Base-by-base conservation (phyloP, 2,797 vertebrate genomes). In the Vireo griseus region DNA sequence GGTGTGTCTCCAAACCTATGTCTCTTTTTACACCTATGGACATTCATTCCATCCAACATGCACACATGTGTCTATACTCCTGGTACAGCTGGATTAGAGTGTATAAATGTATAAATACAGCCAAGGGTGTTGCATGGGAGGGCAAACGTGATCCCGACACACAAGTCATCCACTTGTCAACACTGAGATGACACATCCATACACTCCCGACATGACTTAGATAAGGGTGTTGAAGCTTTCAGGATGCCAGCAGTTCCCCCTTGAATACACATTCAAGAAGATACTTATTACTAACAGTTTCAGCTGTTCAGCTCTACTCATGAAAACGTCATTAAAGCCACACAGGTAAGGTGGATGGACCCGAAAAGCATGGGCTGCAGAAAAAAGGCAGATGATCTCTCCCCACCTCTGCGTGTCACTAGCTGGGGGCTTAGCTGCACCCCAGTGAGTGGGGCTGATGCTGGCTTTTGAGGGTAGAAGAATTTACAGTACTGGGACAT, bases 11-110 rank as follows among this genome's bases (percentile, higher is more conserved):
- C 0, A 4, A 75, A 73, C 67, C 91, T 83, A 93, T 24, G 68
- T 86, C 63, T 37, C 71, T 82, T 92, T 88, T 79, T 42, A 83
- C 62, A 90, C 69, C 68, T 90, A 59, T 3, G 12, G 76, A 78
- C 62, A 59, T 42, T 69, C 11, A 26, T 37, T 83, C 54, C 47
- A 33, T 45, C 0, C 0, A 90, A 6, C 44, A 89, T 0, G 16
- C 48, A 57, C 59, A 25, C 0, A 0, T 0, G 0, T 74, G 50
- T 28, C 82, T 74, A 11, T 8, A 4, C 3, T 21, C 35, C 48
- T 3, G 0, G 22, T 39, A 42, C 57, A 71, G 17, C 26, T 40
- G 65, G 22, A 44, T 58, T 37, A 54, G 20, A 91, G 66, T 16
- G 37, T 12, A 55, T 11, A 71, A 82, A 83, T 21, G 39, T 14